Base-by-base conservation (phyloP, 2,888 invertebrate genomes). In the Aquatica leii region DNA sequence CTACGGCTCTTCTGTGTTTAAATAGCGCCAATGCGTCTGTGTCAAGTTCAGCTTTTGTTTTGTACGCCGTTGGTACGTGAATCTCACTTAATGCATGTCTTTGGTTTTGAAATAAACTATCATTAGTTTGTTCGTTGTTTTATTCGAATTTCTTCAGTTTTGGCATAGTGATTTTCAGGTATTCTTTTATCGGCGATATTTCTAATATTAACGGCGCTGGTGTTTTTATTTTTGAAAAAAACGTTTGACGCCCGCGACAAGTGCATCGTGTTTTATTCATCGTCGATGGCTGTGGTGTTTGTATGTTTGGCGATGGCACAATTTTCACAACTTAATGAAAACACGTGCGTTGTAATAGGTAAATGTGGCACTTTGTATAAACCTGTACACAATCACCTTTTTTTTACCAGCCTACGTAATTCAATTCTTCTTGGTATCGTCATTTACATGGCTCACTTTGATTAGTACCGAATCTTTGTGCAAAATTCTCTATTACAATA, bases 401-500 rank as follows among this genome's bases (percentile, higher is more conserved):
- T 53, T 51, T 11, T 9, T 77, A 76, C 65, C 62, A 77, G 79
- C 79, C 51, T 75, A 72, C 56, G 34, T 77, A 6, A 77, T 78
- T 52, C 73, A 78, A 62, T 73, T 77, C 18, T 75, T 73, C 34
- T 68, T 76, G 40, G 67, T 78, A 12, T 68, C 71, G 1, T 76
- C 78, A 1, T 79, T 78, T 58, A 64, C 72, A 1, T 77, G 78
- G 77, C 59, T 79, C 31, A 66, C 69, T n/a, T 72, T 75, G 54
- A 63, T 79, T 21, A 77, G 77, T 55, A 57, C 71, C 48, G 79
- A 80, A 66, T 70, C 76, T 6, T 70, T 71, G 20, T 73, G 72
- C 54, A 69, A 74, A 59, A 71, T 78, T 4, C 71, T 62, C 78
- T 79, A 68, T 15, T 62, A 62, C 52, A 46, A 66, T 20, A 58